Evolutionary conservation across 2,888 invertebrate genomes (phyloP).

Genomic region (Microctonus aethiopoides): DNA sequence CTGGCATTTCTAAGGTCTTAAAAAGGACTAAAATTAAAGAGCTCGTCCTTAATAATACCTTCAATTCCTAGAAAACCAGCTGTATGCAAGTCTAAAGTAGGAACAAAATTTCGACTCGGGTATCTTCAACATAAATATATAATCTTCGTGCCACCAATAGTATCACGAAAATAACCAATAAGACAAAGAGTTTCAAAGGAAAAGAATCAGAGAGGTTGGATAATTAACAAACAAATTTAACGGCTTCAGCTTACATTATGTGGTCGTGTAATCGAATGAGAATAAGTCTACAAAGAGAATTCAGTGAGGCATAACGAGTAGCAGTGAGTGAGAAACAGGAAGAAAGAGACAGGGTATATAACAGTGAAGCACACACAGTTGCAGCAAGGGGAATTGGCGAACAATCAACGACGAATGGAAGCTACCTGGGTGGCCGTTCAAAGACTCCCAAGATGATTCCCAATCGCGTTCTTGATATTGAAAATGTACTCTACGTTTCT

Average conservation of each 20-base stretch:
- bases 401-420: constrained; percentile 54
- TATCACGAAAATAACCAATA: background rate
- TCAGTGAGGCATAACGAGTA: constrained; percentile 2
- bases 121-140: no score
- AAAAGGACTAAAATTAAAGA: no score
- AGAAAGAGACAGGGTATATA: background rate
- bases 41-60: no score
- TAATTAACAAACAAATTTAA: constrained; percentile 49
- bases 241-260: constrained; percentile 43
- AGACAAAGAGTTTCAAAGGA: background rate
- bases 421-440: constrained; percentile 54
- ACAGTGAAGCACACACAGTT: constrained; percentile 36
- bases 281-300: background rate
- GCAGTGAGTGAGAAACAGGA: background rate
- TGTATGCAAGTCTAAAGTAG: no score
- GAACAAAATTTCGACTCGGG: no score
- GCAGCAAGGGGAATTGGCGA: constrained; percentile 38
- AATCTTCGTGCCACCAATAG: background rate
- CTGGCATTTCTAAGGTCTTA: no score
- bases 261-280: constrained; percentile 30
- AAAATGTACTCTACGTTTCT: background rate
- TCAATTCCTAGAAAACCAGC: no score
- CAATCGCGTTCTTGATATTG: constrained; percentile 8
- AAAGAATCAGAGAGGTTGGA: constrained; percentile 42
- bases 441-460: constrained; percentile 24